Conservation (phyloP, 2,797 vertebrate species). For the Neomorphus geoffroyi region DNA sequence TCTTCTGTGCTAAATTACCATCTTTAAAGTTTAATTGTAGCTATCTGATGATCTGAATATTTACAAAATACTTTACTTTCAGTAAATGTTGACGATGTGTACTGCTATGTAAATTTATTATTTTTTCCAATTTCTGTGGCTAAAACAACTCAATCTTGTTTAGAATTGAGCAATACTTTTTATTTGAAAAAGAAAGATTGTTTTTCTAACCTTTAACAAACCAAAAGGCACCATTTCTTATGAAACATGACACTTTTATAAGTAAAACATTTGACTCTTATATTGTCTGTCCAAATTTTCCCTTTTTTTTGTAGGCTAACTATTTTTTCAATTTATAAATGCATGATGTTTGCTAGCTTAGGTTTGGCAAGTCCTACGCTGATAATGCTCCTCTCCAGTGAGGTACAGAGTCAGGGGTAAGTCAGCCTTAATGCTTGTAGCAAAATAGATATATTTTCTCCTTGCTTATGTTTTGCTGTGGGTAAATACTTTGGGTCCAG, state of each 20-base stretch:
- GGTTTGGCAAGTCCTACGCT: not conserved
- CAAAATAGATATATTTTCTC: not conserved
- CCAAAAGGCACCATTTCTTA: not conserved
- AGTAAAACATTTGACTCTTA: not conserved
- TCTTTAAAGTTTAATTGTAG: not conserved
- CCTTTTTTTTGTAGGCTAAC: not conserved
- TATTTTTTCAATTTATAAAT: not conserved
- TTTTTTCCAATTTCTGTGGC: not conserved
- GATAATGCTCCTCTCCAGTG: not conserved
- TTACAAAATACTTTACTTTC: not conserved
- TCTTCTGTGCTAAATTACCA: not conserved
- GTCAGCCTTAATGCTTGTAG: not conserved
- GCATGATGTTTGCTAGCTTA: not conserved
- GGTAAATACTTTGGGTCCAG: not conserved
- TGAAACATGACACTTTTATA: not conserved
- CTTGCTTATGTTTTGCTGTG: not conserved
- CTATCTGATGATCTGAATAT: not conserved
- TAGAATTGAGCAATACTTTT: conserved; percentile 40
- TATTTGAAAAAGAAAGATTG: not conserved
- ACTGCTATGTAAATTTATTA: not conserved
- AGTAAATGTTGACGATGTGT: not conserved
- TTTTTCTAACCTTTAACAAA: not conserved
- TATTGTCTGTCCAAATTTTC: not conserved
- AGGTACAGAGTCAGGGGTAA: not conserved
- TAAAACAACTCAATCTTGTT: not conserved